Evolutionary conservation across 2,113 vertebrate species (phyloP).

Genomic region (Podiceps cristatus): DNA sequence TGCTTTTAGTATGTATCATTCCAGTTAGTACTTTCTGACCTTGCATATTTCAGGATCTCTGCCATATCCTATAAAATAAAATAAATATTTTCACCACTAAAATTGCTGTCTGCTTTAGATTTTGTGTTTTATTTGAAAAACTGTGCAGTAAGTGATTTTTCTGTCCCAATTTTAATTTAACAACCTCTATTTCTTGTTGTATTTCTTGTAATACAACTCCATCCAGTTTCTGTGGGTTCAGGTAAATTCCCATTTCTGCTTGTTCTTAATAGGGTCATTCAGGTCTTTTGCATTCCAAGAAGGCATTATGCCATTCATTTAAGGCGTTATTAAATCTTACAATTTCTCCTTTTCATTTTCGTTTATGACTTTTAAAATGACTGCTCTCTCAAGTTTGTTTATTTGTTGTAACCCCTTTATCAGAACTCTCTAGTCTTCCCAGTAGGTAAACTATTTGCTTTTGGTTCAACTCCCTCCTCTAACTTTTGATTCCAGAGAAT

Average conservation of each 20-base stretch:
- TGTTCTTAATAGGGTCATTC: neutral
- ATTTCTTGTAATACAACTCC: constrained; percentile 10
- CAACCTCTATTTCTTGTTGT: neutral
- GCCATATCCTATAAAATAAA: constrained; percentile 31
- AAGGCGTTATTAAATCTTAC: neutral
- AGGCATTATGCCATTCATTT: neutral
- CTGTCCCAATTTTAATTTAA: neutral
- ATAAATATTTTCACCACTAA: constrained; percentile 31
- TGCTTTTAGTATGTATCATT: neutral
- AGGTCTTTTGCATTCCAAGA: neutral
- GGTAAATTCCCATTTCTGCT: constrained; percentile 5
- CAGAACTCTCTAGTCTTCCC: neutral
- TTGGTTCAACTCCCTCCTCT: neutral
- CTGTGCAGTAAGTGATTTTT: constrained; percentile 19
- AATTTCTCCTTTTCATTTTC: neutral
- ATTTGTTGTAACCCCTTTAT: neutral
- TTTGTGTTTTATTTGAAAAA: constrained; percentile 54
- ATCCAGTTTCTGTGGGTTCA: neutral
- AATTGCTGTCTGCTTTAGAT: constrained; percentile 16
- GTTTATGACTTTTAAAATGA: constrained; percentile 8
- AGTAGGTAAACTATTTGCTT: neutral
- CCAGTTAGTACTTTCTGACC: constrained; percentile 29
- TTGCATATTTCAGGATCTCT: neutral
- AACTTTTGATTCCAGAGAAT: neutral
- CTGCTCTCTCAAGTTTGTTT: neutral